Conservation (phyloP, 2,888 invertebrate genomes). For the Arge pagana region DNA sequence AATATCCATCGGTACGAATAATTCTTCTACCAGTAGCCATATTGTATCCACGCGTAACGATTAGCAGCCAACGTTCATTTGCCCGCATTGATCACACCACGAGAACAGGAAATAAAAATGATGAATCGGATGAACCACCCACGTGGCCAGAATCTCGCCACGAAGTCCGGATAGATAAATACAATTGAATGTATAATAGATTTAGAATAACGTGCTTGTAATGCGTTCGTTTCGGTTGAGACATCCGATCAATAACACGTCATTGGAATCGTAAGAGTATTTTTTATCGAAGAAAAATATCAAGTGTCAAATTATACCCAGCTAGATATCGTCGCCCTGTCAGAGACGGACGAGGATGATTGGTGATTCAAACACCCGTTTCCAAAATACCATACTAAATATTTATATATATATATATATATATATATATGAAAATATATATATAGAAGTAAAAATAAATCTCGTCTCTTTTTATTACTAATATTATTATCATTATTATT, state of each 20-base stretch:
- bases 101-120: constrained; percentile 29
- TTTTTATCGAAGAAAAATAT: constrained; percentile 52
- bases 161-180: neutral
- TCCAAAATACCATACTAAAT: constrained; percentile 42
- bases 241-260: constrained; percentile 32
- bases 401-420: constrained; percentile 18
- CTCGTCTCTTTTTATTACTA: constrained; percentile 13
- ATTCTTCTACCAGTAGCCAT: neutral
- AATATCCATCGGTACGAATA: constrained; percentile 17
- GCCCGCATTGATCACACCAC: constrained; percentile 31
- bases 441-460: constrained; percentile 25
- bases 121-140: constrained; percentile 20
- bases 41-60: constrained; percentile 28
- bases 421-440: too few relatives aligned
- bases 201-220: constrained; percentile 46
- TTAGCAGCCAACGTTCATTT: constrained; percentile 28
- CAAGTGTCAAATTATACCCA: constrained; percentile 48
- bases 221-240: constrained; percentile 46
- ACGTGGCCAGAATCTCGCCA: constrained; percentile 3
- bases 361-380: constrained; percentile 30
- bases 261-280: constrained; percentile 50
- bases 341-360: constrained; percentile 8
- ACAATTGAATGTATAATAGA: constrained; percentile 25
- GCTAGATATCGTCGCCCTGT: constrained; percentile 23
- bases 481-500: constrained; percentile 1